Percentiles rank a stretch among this genome's conserved stretches.
These are phyloP conservation scores for Talpa occidentalis DNA, from an alignment of 2,113 vertebrate genomes.

Conservation along the genomic window DNA sequence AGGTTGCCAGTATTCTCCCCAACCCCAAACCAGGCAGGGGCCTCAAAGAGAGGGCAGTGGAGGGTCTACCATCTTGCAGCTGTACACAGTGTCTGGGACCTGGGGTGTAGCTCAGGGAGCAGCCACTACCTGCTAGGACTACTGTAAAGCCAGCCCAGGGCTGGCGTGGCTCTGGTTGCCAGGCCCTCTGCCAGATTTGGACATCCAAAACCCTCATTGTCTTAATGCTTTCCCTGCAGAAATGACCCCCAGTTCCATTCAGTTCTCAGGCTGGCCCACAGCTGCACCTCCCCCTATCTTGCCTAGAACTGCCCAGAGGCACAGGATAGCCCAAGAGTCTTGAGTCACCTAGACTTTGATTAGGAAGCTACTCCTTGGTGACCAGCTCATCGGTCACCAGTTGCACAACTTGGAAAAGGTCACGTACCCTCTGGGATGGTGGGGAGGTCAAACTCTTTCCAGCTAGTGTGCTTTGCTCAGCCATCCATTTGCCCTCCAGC, in stretches of 20 bases:
- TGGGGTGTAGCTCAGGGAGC: not conserved
- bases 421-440: not conserved
- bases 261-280: not conserved
- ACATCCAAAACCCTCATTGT: constrained; percentile 3
- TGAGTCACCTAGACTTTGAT: not conserved
- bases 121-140: not conserved
- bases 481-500: not conserved
- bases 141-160: not conserved
- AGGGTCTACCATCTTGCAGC: not conserved
- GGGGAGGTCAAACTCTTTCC: not conserved
- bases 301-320: not conserved
- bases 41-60: not conserved
- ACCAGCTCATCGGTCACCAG: not conserved
- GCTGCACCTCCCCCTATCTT: not conserved
- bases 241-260: not conserved
- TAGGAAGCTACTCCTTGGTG: not conserved
- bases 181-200: not conserved
- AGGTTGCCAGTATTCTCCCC: not conserved
- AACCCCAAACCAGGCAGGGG: not conserved
- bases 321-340: not conserved
- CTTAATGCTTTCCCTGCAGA: not conserved
- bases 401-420: not conserved
- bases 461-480: not conserved
- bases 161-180: too few relatives aligned
- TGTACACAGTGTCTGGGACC: not conserved